Evolutionary conservation across 2,888 invertebrate genomes (phyloP), one percentile per base, ranked within the genome.

Genomic region (Ormyrus nitidulus): DNA sequence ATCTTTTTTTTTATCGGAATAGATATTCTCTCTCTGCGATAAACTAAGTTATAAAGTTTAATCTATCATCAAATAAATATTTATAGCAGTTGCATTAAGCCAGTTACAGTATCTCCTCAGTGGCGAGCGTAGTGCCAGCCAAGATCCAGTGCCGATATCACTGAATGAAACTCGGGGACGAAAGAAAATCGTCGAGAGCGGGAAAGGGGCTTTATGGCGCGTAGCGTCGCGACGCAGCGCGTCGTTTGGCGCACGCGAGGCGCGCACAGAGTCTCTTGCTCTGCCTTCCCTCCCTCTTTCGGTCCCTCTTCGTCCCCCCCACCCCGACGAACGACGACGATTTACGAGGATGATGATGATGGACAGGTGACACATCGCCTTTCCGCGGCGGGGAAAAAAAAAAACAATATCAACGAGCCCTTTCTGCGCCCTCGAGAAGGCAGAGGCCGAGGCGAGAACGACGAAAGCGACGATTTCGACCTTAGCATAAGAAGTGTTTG

Each of bases 171-270:
- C 34, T 34, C 34, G 34, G 34, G 34, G 34, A 34, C 34, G 34
- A 34, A 34, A 34, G 34, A 34, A 34, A 34, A 34, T 34, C 34
- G 53, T 8, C 6, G 34, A n/a, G 58, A n/a, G 81, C 82, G 79
- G 76, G 77, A 76, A 81, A 82, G 79, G 84, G 83, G 81, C 79
- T 87, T 88, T 86, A 86, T 85, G 84, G 81, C 75, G 85, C 87
- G 85, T 86, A 84, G 84, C 86, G 87, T 87, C 88, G 85, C 86
- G 87, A 86, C 86, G 86, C 84, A 59, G 69, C 71, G 77, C 78
- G 56, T 78, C 80, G 80, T 79, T 80, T 73, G 73, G 34, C 46
- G 62, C 72, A 77, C 72, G 72, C 77, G 77, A 80, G 56, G 19
- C 73, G 68, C 74, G 53, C 34, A 10, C 13, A 10, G 11, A 13